Conservation (phyloP, 2,797 vertebrate species). For the Fundulus diaphanus region DNA sequence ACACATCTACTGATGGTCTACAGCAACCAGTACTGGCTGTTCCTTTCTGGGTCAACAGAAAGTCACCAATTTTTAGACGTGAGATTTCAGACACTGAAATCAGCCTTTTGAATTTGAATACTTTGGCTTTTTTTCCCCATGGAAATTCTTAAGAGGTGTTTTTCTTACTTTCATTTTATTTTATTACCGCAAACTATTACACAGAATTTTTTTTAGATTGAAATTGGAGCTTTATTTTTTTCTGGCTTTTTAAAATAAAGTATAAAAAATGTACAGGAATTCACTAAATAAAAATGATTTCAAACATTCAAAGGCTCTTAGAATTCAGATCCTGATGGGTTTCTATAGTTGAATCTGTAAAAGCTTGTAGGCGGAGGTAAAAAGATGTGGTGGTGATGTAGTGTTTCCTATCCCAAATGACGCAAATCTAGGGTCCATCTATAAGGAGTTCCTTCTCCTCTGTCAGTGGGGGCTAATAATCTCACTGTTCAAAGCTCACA, state of each 20-base stretch:
- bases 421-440: background rate
- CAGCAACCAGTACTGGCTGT: background rate
- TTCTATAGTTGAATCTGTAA: too few species aligned
- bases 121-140: background rate
- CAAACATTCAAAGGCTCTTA: too few species aligned
- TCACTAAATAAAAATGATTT: too few species aligned
- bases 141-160: background rate
- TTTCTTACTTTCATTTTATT: background rate
- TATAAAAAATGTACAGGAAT: too few species aligned
- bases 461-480: background rate
- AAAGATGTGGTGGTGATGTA: background rate
- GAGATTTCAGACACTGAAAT: background rate
- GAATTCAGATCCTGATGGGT: too few species aligned
- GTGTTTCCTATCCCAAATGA: background rate
- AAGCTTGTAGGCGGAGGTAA: too few species aligned
- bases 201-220: background rate
- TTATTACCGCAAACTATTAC: background rate
- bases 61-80: background rate
- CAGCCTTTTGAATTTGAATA: background rate
- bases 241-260: too few species aligned
- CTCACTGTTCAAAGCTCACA: too few species aligned
- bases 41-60: background rate
- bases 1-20: background rate
- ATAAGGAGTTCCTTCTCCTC: too few species aligned
- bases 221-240: background rate